Evolutionary conservation across 2,888 invertebrate species (phyloP).

Genomic region (Cecidostiba fungosa): DNA sequence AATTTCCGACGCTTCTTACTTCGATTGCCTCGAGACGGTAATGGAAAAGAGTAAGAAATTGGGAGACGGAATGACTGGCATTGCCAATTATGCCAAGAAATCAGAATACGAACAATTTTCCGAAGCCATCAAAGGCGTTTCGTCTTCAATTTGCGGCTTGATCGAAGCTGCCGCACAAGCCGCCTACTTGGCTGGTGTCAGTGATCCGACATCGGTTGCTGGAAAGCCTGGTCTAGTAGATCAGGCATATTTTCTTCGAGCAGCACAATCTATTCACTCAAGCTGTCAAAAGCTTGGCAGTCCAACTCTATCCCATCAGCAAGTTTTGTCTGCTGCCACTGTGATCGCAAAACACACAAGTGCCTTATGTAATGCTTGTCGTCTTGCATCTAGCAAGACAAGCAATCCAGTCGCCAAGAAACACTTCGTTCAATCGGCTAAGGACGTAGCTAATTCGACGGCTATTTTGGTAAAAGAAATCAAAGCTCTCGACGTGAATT

Average conservation of each 20-base stretch:
- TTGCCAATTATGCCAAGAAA: constrained; percentile 94
- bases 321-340: constrained; percentile 94
- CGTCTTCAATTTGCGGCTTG: constrained; percentile 93
- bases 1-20: constrained; percentile 93
- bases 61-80: constrained; percentile 96
- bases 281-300: constrained; percentile 91
- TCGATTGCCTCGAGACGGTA: constrained; percentile 95
- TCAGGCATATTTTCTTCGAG: constrained; percentile 92
- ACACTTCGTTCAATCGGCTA: constrained; percentile 98
- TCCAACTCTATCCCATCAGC: constrained; percentile 87
- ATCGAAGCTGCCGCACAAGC: constrained; percentile 97
- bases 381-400: constrained; percentile 95
- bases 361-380: constrained; percentile 96
- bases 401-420: constrained; percentile 95
- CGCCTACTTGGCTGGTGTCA: constrained; percentile 96
- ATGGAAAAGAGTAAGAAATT: constrained; percentile 93
- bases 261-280: constrained; percentile 93
- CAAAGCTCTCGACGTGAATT: constrained; percentile 93
- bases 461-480: constrained; percentile 97
- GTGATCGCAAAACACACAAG: constrained; percentile 98
- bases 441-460: constrained; percentile 98
- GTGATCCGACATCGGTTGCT: constrained; percentile 93
- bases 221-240: constrained; percentile 95
- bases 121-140: constrained; percentile 90
- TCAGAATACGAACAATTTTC: constrained; percentile 93